phyloP scores from a whole-genome alignment of 2,797 vertebrate species.

The Rhynchonycteris naso region DNA sequence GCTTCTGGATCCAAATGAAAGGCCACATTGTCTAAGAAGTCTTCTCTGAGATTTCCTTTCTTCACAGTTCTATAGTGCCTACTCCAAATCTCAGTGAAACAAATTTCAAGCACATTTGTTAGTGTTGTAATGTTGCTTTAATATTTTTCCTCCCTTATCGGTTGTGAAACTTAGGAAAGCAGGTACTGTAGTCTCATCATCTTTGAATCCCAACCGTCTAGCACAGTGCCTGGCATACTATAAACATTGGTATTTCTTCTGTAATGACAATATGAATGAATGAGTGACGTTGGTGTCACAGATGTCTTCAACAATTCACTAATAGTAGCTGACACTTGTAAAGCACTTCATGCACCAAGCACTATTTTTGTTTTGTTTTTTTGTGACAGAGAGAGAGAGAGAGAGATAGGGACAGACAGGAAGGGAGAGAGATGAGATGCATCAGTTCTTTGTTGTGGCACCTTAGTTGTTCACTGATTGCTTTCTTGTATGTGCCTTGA shows the following conservation, averaged over 20 bases:
- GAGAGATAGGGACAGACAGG: no score
- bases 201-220: neutral
- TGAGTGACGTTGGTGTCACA: neutral
- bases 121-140: conserved; percentile 33
- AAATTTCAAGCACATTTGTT: conserved; percentile 28
- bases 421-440: no score
- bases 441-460: no score
- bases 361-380: neutral
- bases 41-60: conserved; percentile 34
- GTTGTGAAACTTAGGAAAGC: conserved; percentile 35
- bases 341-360: neutral
- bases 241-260: conserved; percentile 41
- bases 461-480: no score
- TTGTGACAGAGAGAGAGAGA: no score
- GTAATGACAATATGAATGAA: conserved; percentile 23
- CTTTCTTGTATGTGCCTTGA: no score
- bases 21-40: conserved; percentile 16
- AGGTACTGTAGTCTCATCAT: conserved; percentile 11
- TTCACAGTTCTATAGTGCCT: conserved; percentile 1
- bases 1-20: conserved; percentile 13
- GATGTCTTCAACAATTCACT: conserved; percentile 41
- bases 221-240: neutral
- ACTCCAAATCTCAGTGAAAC: conserved; percentile 5
- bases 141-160: conserved; percentile 7
- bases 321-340: conserved; percentile 26